phyloP scores from a whole-genome alignment of 2,113 vertebrate genomes.

The Hyla sarda region DNA sequence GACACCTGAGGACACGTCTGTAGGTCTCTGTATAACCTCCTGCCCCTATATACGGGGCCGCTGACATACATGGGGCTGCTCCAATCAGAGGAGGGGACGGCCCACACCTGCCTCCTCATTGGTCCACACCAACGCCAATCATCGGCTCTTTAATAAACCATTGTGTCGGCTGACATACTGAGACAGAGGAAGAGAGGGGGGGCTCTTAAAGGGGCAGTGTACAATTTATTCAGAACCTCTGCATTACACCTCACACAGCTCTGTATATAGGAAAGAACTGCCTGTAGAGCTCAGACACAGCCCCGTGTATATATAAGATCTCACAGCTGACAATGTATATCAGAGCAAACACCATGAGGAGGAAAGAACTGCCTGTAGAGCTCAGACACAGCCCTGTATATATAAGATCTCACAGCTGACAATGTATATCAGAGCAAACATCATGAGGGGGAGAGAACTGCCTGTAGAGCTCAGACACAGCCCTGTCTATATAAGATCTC shows the following conservation, averaged over 20 bases:
- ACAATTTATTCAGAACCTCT: background rate
- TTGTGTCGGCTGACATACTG: conserved; percentile 1
- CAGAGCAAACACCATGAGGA: too few species aligned
- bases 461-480: too few species aligned
- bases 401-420: too few species aligned
- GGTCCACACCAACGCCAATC: background rate
- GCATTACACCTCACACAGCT: background rate
- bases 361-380: too few species aligned
- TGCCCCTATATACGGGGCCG: background rate
- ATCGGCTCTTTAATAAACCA: background rate
- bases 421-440: too few species aligned
- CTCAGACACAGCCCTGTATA: too few species aligned
- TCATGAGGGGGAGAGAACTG: too few species aligned
- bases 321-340: too few species aligned
- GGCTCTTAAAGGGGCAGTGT: background rate
- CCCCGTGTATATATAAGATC: too few species aligned
- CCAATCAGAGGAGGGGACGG: conserved; percentile 4
- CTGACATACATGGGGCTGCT: background rate
- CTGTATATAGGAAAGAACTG: too few species aligned
- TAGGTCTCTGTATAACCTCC: background rate
- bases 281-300: too few species aligned
- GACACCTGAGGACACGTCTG: conserved; percentile 25
- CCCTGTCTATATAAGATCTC: too few species aligned
- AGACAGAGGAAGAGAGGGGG: background rate
- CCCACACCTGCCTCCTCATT: background rate